These are phyloP conservation scores for Tretioscincus oriximinensis DNA, from an alignment of 2,113 vertebrate species.

Conservation along the genomic window DNA sequence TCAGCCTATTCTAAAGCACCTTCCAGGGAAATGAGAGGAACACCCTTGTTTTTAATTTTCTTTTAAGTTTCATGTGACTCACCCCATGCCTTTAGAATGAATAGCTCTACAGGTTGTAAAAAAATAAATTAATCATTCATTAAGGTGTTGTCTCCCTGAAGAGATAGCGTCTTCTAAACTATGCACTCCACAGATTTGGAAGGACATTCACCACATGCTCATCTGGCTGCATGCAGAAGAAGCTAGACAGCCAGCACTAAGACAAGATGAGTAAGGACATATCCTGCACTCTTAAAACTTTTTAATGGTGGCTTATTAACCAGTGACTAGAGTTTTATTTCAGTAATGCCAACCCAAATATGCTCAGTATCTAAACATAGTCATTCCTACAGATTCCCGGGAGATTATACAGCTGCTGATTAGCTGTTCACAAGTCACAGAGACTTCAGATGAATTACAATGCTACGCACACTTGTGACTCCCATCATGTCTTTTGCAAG, in stretches of 20 bases:
- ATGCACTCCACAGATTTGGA: not conserved
- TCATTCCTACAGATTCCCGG: not conserved
- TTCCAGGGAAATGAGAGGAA: too few species aligned
- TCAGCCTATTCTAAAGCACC: too few species aligned
- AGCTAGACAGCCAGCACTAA: not conserved
- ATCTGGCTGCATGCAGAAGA: not conserved
- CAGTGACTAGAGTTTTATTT: not conserved
- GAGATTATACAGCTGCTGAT: not conserved
- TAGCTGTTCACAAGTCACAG: not conserved
- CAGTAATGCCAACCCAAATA: not conserved
- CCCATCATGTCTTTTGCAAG: too few species aligned
- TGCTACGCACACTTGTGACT: too few species aligned
- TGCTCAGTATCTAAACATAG: not conserved
- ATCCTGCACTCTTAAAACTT: not conserved
- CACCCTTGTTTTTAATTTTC: not conserved
- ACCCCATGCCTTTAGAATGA: not conserved
- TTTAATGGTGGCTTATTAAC: not conserved
- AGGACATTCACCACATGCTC: not conserved
- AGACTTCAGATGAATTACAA: not conserved
- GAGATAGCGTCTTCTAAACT: not conserved
- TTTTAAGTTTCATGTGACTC: not conserved
- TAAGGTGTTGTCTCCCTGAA: not conserved
- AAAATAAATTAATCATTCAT: not conserved
- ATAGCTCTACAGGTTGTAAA: not conserved
- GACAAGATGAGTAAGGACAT: not conserved